Evolutionary conservation across 2,797 vertebrate genomes (phyloP).

Genomic region (Adrianichthys oophorus): DNA sequence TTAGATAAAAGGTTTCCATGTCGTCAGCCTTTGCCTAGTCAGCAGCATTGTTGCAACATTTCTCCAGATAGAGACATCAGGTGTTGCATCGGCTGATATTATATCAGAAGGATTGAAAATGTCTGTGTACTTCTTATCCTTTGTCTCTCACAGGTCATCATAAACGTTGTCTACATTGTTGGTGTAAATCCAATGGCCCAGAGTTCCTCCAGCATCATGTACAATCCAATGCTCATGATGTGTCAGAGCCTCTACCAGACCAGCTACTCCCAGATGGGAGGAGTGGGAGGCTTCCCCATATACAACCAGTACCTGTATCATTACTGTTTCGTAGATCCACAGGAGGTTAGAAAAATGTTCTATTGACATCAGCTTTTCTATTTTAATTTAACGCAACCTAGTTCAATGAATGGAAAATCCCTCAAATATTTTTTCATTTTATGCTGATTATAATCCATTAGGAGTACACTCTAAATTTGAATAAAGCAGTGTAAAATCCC

Average conservation of each 20-base stretch:
- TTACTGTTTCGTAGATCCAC: slow-evolving; percentile 91
- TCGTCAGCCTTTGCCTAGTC: no score
- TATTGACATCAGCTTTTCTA: background rate
- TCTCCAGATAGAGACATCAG: no score
- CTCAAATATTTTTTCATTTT: slow-evolving; percentile 1
- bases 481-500: slow-evolving; percentile 1
- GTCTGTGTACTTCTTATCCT: background rate
- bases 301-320: slow-evolving; percentile 91
- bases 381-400: background rate
- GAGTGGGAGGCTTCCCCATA: slow-evolving; percentile 76
- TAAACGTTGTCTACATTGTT: slow-evolving; percentile 87
- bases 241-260: slow-evolving; percentile 82
- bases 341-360: slow-evolving; percentile 80
- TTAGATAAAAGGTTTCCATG: background rate
- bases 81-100: background rate
- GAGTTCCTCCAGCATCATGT: slow-evolving; percentile 75
- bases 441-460: background rate
- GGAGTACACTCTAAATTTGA: background rate
- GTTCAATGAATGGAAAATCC: background rate
- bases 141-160: slow-evolving; percentile 71
- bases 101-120: background rate
- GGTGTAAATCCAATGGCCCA: slow-evolving; percentile 90
- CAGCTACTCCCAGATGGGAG: slow-evolving; percentile 75
- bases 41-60: no score
- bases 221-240: slow-evolving; percentile 85